phyloP scores from a whole-genome alignment of 2,888 invertebrate species.

The Prostheceraeus crozeri region DNA sequence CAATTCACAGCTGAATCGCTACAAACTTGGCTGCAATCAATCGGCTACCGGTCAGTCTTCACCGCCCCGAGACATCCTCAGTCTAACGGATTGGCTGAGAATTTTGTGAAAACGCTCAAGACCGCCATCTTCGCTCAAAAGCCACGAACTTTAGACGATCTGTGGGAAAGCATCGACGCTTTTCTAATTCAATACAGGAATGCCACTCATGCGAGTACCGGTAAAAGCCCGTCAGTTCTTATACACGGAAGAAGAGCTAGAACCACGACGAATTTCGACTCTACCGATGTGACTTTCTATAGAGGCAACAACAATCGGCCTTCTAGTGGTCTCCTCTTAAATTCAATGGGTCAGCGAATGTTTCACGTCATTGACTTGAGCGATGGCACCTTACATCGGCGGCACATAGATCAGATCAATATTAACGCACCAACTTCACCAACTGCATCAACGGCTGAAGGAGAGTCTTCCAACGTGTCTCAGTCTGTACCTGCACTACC shows the following conservation, averaged over 20 bases:
- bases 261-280: conserved; percentile 4
- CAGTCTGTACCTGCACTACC: too few relatives aligned
- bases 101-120: conserved; percentile 23
- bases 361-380: conserved; percentile 16
- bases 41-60: conserved; percentile 15
- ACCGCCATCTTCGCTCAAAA: background rate
- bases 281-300: conserved; percentile 27
- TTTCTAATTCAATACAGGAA: conserved; percentile 28
- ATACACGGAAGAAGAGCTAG: conserved; percentile 24
- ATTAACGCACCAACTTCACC: too few relatives aligned
- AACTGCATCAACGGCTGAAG: too few relatives aligned
- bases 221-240: conserved; percentile 14
- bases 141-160: conserved; percentile 13
- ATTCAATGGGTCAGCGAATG: conserved; percentile 3
- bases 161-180: background rate
- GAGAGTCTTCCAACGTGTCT: too few relatives aligned
- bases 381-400: conserved; percentile 23
- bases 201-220: background rate
- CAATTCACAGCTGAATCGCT: conserved; percentile 20
- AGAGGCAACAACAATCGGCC: conserved; percentile 23
- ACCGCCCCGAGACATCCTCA: conserved; percentile 10
- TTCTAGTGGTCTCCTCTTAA: conserved; percentile 16
- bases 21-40: conserved; percentile 26
- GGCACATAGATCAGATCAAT: conserved; percentile 29
- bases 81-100: conserved; percentile 23